These are phyloP conservation scores for Gallinago media DNA, from an alignment of 2,113 vertebrate genomes.

Conservation along the genomic window DNA sequence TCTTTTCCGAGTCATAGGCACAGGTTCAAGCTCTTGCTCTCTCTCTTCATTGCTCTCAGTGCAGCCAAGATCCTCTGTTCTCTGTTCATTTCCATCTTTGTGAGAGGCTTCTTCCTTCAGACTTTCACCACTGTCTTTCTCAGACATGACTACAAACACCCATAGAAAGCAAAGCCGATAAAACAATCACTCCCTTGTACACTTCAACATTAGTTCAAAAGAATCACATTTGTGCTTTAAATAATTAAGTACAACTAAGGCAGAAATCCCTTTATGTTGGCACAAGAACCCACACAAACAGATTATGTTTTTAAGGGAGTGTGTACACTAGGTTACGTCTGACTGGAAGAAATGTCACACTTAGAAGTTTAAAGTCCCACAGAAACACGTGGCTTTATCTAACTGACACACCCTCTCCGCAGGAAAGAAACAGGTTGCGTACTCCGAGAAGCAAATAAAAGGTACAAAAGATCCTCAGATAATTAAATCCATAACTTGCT, in stretches of 20 bases:
- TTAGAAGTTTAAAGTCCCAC: slow-evolving; percentile 47
- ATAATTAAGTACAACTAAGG: neutral
- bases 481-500: neutral
- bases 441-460: neutral
- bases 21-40: slow-evolving; percentile 70
- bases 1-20: slow-evolving; percentile 84
- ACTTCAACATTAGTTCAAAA: neutral
- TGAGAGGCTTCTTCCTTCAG: neutral
- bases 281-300: neutral
- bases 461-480: neutral
- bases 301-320: neutral
- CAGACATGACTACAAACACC: slow-evolving; percentile 74
- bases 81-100: slow-evolving; percentile 11
- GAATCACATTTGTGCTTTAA: neutral
- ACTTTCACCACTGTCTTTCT: slow-evolving; percentile 50
- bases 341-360: neutral
- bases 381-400: neutral
- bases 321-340: rapidly evolving
- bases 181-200: neutral
- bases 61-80: neutral
- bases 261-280: neutral
- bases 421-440: neutral
- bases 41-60: neutral
- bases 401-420: neutral
- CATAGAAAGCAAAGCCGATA: slow-evolving; percentile 1